phyloP scores from a whole-genome alignment of 1,140 invertebrate species.

The Planococcus citri region DNA sequence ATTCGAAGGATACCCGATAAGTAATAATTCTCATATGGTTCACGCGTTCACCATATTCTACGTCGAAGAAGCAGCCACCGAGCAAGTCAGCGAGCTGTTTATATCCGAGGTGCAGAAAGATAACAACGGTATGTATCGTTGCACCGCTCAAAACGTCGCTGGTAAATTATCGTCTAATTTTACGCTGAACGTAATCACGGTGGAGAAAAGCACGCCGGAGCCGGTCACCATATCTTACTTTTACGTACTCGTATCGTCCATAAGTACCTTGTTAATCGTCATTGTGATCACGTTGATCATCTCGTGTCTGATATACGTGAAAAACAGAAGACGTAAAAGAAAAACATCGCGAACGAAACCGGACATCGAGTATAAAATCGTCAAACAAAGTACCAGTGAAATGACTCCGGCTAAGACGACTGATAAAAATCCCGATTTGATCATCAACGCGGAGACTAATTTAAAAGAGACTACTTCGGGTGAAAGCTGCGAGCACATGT shows the following conservation, averaged over 20 bases:
- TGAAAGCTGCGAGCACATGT: not conserved
- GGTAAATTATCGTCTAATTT: not conserved
- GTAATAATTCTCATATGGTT: not conserved
- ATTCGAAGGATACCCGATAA: slow-evolving; percentile 46
- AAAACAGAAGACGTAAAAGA: not conserved
- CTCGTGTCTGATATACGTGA: not conserved
- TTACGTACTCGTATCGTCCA: not conserved
- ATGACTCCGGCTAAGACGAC: not conserved
- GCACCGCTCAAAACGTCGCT: not conserved
- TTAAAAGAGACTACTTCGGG: not conserved
- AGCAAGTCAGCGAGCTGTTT: slow-evolving; percentile 1
- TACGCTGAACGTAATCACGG: not conserved
- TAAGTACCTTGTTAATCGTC: not conserved
- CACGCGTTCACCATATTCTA: not conserved
- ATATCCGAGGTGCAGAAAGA: not conserved
- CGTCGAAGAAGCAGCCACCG: slow-evolving; percentile 5
- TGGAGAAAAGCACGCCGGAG: not conserved
- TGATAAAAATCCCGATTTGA: not conserved
- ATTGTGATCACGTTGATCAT: not conserved
- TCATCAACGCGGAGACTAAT: not conserved
- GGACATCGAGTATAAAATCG: not conserved
- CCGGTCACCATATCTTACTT: not conserved
- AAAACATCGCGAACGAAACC: not conserved
- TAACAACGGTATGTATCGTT: not conserved
- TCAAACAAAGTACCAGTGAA: slow-evolving; percentile 11